Base-by-base conservation (phyloP, 2,113 vertebrate species). In the Nycticorax nycticorax region DNA sequence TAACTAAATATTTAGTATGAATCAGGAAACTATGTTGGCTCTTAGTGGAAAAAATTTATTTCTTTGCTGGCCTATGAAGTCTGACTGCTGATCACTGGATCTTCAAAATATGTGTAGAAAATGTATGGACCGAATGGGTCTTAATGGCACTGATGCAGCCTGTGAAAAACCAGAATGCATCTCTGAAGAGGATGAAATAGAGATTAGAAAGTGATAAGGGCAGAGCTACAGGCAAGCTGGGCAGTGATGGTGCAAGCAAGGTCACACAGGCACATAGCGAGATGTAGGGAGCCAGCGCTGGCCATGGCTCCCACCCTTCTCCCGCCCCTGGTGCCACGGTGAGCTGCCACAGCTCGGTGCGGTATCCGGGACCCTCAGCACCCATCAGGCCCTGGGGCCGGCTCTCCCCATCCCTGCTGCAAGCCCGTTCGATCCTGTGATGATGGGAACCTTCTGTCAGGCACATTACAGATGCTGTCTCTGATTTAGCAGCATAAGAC, bases 201-300 rank as follows among this genome's bases (percentile, higher is more conserved):
- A 81, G 41, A 45, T 22, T 27, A 69, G 37, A 60, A n/a, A 41
- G 50, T 2, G 3, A 10, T 71, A 75, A 81, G 39, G 39, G n/a
- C 66, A 62, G 57, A 75, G 27, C 10, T 53, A 37, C 45, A 85
- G 22, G 21, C 41, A 76, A 57, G 32, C 27, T 79, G 63, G 23
- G 43, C 43, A 71, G 47, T 32, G 23, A 41, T 4, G 2, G 8
- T 71, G 60, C 32, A 37, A 53, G 10, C 20, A 45, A 53, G 48
- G 59, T 79, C 7, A 3, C 13, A 35, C 1, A 47, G 59, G 35
- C 52, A 17, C 1, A 27, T 1, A 41, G 3, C 0, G 0, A 76
- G 35, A 14, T 27, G 7, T 18, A 19, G 43, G 57, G 45, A 85
- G 13, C 32, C 2, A 1, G 33, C 28, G 3, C 52, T 60, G 20